These are phyloP conservation scores for Morone chrysops DNA, from an alignment of 2,113 vertebrate species.

Conservation along the genomic window DNA sequence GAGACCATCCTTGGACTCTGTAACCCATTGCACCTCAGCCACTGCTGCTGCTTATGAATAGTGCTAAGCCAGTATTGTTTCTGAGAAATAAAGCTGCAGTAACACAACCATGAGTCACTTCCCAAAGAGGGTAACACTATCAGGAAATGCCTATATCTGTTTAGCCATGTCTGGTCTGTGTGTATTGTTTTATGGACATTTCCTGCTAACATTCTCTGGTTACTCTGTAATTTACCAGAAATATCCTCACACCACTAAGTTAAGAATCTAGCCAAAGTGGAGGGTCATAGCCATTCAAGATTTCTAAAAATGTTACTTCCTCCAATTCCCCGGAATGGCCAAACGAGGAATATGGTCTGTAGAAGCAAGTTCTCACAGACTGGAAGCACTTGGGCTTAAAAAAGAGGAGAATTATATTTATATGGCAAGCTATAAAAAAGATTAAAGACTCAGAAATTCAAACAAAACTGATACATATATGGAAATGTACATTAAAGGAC, in stretches of 20 bases:
- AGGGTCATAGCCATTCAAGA: constrained; percentile 71
- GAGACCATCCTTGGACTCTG: not conserved
- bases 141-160: constrained; percentile 72
- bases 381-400: constrained; percentile 11
- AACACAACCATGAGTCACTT: constrained; percentile 52
- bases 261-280: constrained; percentile 51
- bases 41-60: not conserved
- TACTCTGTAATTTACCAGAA: constrained; percentile 79
- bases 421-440: not conserved
- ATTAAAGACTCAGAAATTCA: not conserved
- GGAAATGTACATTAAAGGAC: not conserved
- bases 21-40: not conserved
- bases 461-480: not conserved
- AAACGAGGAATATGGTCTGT: constrained; percentile 48
- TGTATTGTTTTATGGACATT: constrained; percentile 75
- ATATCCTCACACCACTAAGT: constrained; percentile 66
- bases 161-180: constrained; percentile 48
- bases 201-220: constrained; percentile 78
- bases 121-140: constrained; percentile 35
- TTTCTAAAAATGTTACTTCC: constrained; percentile 74
- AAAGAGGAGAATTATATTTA: not conserved
- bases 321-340: constrained; percentile 48
- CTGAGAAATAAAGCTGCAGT: constrained; percentile 43
- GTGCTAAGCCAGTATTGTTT: constrained; percentile 9
- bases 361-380: constrained; percentile 55